Percentiles rank a stretch among this genome's conserved stretches.
Evolutionary conservation across 2,113 vertebrate species (phyloP).

Genomic region (Tricholaema leucomelas): DNA sequence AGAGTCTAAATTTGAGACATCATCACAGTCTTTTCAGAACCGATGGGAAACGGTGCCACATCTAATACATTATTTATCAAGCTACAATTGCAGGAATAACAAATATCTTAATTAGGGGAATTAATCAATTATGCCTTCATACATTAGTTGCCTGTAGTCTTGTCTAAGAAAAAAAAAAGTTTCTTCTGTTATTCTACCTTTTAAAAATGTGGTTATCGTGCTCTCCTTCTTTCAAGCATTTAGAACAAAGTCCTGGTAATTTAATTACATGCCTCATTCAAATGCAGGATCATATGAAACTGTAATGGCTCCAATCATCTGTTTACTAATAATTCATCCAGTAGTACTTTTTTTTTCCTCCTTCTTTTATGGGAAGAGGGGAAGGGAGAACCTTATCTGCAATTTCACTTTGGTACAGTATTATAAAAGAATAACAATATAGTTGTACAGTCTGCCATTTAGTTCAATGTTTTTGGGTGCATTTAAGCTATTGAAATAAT

Average conservation of each 20-base stretch:
- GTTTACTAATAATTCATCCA: constrained; percentile 69
- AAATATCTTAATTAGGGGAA: constrained; percentile 63
- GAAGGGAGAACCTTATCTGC: constrained; percentile 68
- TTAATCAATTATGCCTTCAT: constrained; percentile 62
- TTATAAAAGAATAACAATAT: constrained; percentile 72
- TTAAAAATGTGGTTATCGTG: constrained; percentile 56
- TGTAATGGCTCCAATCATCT: constrained; percentile 69
- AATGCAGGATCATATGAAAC: constrained; percentile 59
- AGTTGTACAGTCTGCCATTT: constrained; percentile 59
- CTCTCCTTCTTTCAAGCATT: constrained; percentile 54
- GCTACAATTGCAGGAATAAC: constrained; percentile 56
- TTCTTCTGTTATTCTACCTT: constrained; percentile 46
- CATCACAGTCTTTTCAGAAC: constrained; percentile 14
- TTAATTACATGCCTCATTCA: constrained; percentile 68
- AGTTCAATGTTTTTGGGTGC: constrained; percentile 65
- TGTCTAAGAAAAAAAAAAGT: constrained; percentile 40
- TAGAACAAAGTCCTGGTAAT: constrained; percentile 64
- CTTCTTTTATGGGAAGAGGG: constrained; percentile 16
- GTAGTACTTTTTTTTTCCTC: constrained; percentile 9
- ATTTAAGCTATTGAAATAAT: constrained; percentile 75
- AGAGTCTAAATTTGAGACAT: constrained; percentile 9
- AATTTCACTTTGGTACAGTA: constrained; percentile 62
- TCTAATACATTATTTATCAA: constrained; percentile 57
- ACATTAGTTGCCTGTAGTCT: constrained; percentile 41
- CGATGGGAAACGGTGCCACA: background rate